Conservation (phyloP, 1,140 invertebrate species). For the Drosophila sturtevanti region DNA sequence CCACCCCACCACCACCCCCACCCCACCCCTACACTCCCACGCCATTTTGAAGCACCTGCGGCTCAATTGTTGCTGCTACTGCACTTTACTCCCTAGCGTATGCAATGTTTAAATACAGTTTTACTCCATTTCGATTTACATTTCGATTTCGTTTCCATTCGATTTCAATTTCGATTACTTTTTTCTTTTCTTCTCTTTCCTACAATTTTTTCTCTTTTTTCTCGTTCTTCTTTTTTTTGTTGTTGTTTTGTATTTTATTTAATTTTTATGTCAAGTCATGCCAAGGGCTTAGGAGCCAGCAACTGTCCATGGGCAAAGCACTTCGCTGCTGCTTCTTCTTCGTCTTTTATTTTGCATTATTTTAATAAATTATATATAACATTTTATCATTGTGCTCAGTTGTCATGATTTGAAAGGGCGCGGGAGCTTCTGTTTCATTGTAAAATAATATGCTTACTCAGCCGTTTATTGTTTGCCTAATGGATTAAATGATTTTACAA, state of each 20-base stretch:
- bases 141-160: conserved; percentile 32
- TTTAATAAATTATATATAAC: conserved; percentile 73
- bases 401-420: conserved; percentile 31
- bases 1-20: too few species aligned
- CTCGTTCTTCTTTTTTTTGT: conserved; percentile 42
- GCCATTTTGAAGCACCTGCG: background rate
- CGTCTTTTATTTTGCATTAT: conserved; percentile 57
- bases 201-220: conserved; percentile 55
- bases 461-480: conserved; percentile 80
- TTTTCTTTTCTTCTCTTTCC: too few species aligned
- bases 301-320: conserved; percentile 28
- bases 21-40: too few species aligned
- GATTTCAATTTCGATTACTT: conserved; percentile 52
- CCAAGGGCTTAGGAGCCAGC: conserved; percentile 23
- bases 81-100: background rate
- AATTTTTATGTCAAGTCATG: conserved; percentile 52
- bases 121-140: conserved; percentile 37
- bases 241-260: conserved; percentile 21
- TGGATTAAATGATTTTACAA: conserved; percentile 80
- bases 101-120: conserved; percentile 19
- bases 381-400: conserved; percentile 68
- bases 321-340: conserved; percentile 26
- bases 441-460: conserved; percentile 79
- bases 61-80: background rate
- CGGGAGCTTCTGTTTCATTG: conserved; percentile 64